Percentiles rank a stretch among this genome's conserved stretches.
Conservation (phyloP, 2,888 invertebrate genomes). For the Corbicula japonica region DNA sequence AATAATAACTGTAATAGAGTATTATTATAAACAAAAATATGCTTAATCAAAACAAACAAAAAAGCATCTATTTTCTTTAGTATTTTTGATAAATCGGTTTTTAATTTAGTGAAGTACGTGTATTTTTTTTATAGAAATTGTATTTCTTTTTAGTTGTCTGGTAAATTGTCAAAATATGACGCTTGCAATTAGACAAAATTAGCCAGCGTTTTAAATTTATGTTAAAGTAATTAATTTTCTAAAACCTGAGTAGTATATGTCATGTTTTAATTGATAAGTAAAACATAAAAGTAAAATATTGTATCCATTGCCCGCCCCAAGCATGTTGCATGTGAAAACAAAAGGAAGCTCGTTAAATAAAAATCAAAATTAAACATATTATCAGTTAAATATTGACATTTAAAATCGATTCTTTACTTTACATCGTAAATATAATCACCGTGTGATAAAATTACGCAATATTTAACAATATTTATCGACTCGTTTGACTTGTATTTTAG, state of each 20-base stretch:
- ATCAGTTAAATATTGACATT: slow-evolving; percentile 39
- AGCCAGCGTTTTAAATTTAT: background rate
- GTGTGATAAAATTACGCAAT: slow-evolving; percentile 38
- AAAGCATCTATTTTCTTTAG: too few species aligned
- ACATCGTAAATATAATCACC: slow-evolving; percentile 29
- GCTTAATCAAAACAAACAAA: too few species aligned
- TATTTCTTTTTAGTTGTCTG: background rate
- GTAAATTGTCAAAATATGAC: too few species aligned
- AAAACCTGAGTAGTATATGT: background rate
- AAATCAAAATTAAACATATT: background rate
- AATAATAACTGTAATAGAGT: too few species aligned
- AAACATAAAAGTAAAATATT: slow-evolving; percentile 11
- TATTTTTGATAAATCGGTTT: too few species aligned
- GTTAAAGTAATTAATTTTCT: background rate
- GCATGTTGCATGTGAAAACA: background rate
- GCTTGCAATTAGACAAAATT: slow-evolving; percentile 1
- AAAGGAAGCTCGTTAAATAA: slow-evolving; percentile 15
- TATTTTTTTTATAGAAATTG: slow-evolving; percentile 1
- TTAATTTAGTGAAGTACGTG: too few species aligned
- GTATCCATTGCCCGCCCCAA: background rate
- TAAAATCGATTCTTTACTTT: slow-evolving; percentile 26
- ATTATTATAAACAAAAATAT: too few species aligned
- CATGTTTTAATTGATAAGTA: slow-evolving; percentile 10
- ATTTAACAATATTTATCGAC: too few species aligned
- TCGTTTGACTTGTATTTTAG: slow-evolving; percentile 17